Evolutionary conservation across 2,113 vertebrate genomes (phyloP).

Genomic region (Anguilla rostrata): DNA sequence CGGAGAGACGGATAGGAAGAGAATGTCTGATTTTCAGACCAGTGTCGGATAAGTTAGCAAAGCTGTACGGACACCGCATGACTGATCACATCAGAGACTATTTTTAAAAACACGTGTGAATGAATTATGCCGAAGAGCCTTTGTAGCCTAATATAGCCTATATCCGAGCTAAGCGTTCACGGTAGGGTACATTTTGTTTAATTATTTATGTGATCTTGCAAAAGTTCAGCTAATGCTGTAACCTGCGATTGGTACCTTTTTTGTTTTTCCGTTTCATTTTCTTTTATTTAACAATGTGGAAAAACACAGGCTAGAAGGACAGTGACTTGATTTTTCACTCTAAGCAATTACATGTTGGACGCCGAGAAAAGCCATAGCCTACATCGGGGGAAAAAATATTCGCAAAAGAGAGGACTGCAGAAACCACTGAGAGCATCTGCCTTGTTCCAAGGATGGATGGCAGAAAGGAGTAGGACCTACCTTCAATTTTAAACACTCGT

Average conservation of each 20-base stretch:
- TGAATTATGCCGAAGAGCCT: background rate
- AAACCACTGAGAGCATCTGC: constrained; percentile 46
- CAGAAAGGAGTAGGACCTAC: constrained; percentile 43
- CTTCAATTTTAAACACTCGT: constrained; percentile 45
- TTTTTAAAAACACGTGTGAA: constrained; percentile 16
- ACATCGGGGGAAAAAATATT: constrained; percentile 35
- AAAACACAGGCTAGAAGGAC: background rate
- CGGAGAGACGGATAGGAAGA: constrained; percentile 47
- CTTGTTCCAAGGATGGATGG: constrained; percentile 63
- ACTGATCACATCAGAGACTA: constrained; percentile 45
- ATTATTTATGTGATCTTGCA: background rate
- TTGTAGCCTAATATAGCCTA: background rate
- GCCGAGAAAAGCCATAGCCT: constrained; percentile 19
- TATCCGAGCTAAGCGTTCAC: background rate
- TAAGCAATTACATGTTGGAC: constrained; percentile 54
- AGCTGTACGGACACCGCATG: constrained; percentile 45
- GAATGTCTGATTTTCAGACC: constrained; percentile 44
- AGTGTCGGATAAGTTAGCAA: constrained; percentile 38
- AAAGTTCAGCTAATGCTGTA: background rate
- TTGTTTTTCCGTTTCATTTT: background rate
- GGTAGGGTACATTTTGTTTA: background rate
- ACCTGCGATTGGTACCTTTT: background rate
- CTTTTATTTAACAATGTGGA: background rate
- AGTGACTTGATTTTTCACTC: constrained; percentile 34
- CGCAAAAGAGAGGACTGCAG: background rate